Conservation (phyloP, 2,888 invertebrate genomes). For the Limnephilus auricula region DNA sequence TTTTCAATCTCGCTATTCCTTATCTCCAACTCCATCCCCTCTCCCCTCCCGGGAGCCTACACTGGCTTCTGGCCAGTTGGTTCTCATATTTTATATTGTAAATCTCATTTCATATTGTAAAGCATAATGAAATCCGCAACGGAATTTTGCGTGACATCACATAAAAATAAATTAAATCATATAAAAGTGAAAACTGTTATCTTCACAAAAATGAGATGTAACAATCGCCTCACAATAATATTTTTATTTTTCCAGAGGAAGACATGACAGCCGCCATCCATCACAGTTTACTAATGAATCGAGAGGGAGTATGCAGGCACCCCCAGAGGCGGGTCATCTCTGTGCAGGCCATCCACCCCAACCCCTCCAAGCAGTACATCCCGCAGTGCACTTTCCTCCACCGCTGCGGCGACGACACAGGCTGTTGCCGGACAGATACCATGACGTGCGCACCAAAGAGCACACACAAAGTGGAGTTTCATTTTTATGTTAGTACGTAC, state of each 20-base stretch:
- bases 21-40: too few relatives aligned
- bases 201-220: not conserved
- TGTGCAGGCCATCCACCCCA: constrained; percentile 78
- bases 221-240: not conserved
- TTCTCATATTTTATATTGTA: too few relatives aligned
- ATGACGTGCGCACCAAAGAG: constrained; percentile 88
- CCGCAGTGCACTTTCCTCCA: constrained; percentile 92
- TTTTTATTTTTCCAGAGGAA: constrained; percentile 47
- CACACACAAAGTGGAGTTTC: constrained; percentile 83
- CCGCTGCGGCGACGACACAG: constrained; percentile 91
- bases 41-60: too few relatives aligned
- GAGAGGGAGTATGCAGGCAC: constrained; percentile 78
- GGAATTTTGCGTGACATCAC: not conserved
- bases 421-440: constrained; percentile 87
- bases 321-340: constrained; percentile 81
- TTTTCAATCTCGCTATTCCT: too few relatives aligned
- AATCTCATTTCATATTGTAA: too few relatives aligned
- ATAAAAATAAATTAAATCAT: not conserved
- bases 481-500: constrained; percentile 87
- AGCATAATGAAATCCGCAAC: too few relatives aligned
- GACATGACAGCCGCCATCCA: constrained; percentile 66
- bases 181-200: not conserved
- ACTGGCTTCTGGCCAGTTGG: too few relatives aligned
- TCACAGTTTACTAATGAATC: constrained; percentile 72
- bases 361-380: constrained; percentile 79